Conservation (phyloP, 1,140 invertebrate species). For the Penaeus chinensis region DNA sequence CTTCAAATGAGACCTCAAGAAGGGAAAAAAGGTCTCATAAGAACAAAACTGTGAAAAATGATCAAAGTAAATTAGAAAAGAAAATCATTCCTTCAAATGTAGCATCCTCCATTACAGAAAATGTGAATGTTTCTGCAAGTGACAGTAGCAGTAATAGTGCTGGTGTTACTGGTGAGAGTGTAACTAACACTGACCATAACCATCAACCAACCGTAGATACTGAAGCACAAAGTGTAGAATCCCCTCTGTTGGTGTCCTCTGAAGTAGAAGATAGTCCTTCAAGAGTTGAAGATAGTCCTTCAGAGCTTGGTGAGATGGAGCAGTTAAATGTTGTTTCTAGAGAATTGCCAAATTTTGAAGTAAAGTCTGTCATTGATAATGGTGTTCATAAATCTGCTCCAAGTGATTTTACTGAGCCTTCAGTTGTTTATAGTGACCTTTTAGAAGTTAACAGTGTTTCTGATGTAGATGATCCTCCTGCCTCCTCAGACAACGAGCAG, state of each 20-base stretch:
- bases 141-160: too few species aligned
- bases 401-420: conserved; percentile 13
- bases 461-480: conserved; percentile 46
- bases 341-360: background rate
- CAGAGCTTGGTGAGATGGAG: background rate
- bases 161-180: conserved; percentile 1
- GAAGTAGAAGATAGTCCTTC: background rate
- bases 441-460: conserved; percentile 2
- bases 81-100: too few species aligned
- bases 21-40: too few species aligned
- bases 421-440: background rate
- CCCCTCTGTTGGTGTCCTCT: too few species aligned
- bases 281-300: background rate
- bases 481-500: conserved; percentile 38
- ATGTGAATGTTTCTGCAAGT: too few species aligned
- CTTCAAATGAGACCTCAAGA: too few species aligned
- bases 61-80: too few species aligned
- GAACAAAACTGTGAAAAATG: too few species aligned
- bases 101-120: too few species aligned
- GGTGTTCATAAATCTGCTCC: conserved; percentile 11
- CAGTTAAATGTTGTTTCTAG: background rate
- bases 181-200: background rate
- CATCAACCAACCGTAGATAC: background rate
- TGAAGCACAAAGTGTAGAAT: too few species aligned
- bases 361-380: background rate